These are phyloP conservation scores for Zaprionus lineosus DNA, from an alignment of 2,888 invertebrate genomes.

Conservation along the genomic window DNA sequence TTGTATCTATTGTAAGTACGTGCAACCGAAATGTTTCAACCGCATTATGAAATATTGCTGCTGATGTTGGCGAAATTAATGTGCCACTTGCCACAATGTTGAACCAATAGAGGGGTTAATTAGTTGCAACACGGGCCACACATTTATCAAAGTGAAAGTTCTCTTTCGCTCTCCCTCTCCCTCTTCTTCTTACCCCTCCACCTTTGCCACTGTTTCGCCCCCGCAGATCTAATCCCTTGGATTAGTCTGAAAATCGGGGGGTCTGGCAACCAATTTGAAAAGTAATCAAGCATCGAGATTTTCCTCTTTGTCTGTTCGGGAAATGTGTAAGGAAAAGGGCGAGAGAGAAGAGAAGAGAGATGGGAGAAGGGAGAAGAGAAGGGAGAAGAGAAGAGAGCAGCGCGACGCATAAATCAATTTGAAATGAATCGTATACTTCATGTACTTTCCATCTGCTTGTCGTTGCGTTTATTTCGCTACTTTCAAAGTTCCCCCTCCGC, in stretches of 20 bases:
- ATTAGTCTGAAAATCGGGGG: slow-evolving; percentile 25
- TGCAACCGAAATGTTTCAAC: slow-evolving; percentile 46
- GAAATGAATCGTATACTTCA: slow-evolving; percentile 73
- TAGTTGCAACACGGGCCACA: slow-evolving; percentile 24
- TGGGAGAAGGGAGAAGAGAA: neutral
- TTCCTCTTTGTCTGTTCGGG: slow-evolving; percentile 7
- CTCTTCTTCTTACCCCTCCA: too few relatives aligned
- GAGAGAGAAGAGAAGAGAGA: slow-evolving; percentile 20
- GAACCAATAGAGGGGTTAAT: slow-evolving; percentile 39
- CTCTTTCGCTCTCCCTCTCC: too few relatives aligned
- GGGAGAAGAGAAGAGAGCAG: slow-evolving; percentile 21
- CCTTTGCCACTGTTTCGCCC: neutral
- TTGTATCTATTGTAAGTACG: slow-evolving; percentile 35
- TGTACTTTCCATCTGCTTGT: slow-evolving; percentile 49
- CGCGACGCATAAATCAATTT: slow-evolving; percentile 73
- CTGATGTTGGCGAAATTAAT: slow-evolving; percentile 26
- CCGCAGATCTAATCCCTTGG: slow-evolving; percentile 2
- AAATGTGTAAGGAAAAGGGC: neutral
- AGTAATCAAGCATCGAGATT: slow-evolving; percentile 57
- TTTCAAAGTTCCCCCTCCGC: slow-evolving; percentile 7
- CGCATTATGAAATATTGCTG: slow-evolving; percentile 47
- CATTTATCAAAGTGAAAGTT: too few relatives aligned
- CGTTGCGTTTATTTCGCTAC: slow-evolving; percentile 40
- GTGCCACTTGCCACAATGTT: slow-evolving; percentile 30
- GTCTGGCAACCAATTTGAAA: slow-evolving; percentile 43